Conservation (phyloP, 1,140 invertebrate genomes). For the Drosophila fuyamai region DNA sequence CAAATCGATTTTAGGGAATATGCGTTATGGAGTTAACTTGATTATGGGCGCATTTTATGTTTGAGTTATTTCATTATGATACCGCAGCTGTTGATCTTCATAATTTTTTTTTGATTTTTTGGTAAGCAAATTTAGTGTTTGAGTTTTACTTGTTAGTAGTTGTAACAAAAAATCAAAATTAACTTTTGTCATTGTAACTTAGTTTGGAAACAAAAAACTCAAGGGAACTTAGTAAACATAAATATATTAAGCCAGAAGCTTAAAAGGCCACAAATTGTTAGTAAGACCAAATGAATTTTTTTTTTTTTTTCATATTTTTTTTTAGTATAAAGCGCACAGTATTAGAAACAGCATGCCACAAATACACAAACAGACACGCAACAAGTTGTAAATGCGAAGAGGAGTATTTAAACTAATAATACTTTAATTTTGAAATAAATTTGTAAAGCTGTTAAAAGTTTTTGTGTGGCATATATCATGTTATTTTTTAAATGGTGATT, state of each 20-base stretch:
- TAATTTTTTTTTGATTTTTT: slow-evolving; percentile 25
- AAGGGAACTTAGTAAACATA: slow-evolving; percentile 42
- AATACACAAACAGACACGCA: slow-evolving; percentile 53
- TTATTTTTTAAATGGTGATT: background rate
- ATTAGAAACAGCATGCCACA: slow-evolving; percentile 66
- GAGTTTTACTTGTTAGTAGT: slow-evolving; percentile 74
- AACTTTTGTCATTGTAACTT: slow-evolving; percentile 29
- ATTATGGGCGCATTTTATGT: slow-evolving; percentile 63
- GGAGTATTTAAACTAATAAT: slow-evolving; percentile 26
- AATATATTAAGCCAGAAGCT: slow-evolving; percentile 74
- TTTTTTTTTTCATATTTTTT: slow-evolving; percentile 14
- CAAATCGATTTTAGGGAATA: background rate
- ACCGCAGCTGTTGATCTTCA: slow-evolving; percentile 55
- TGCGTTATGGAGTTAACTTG: slow-evolving; percentile 22
- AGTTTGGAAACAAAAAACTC: slow-evolving; percentile 39
- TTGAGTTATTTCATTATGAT: slow-evolving; percentile 54
- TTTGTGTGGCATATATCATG: background rate
- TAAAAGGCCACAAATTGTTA: slow-evolving; percentile 75
- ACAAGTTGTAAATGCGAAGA: slow-evolving; percentile 47
- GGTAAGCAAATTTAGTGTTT: slow-evolving; percentile 75
- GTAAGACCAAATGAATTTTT: slow-evolving; percentile 47
- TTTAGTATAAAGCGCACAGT: slow-evolving; percentile 61
- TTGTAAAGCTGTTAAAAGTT: slow-evolving; percentile 2
- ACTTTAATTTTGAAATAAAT: slow-evolving; percentile 8
- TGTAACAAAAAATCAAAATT: slow-evolving; percentile 59